Evolutionary conservation across 2,888 invertebrate genomes (phyloP), one percentile per base, ranked within the genome.

Genomic region (Drosophila pegasa): DNA sequence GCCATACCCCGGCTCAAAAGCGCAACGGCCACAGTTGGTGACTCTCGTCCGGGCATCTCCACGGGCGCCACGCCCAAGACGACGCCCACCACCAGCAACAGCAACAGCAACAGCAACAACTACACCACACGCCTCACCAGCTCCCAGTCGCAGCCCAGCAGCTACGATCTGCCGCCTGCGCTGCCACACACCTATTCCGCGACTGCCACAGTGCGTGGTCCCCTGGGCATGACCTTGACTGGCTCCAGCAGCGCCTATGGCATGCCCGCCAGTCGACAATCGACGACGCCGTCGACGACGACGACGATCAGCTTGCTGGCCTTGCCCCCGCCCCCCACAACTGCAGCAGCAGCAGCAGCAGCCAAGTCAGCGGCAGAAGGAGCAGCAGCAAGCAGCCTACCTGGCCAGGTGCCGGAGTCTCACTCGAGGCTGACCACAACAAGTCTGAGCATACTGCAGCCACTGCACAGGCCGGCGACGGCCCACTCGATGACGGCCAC

Each of bases 161-260:
- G 71, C 77, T 81, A 90, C 63, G 90, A 91, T 78, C 87, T 91
- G 70, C 91, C 90, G 50, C 78, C 88, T 58, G 78, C 88, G 60
- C 87, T 81, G 74, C 91, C 91, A 43, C 91, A 91, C 71, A 90
- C 89, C 54, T 91, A 90, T 37, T 86, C 85, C 47, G 89, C 89
- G 5, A 50, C 78, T 25, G 77, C 86, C 14, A 87, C 89, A 14
- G 76, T 90, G 20, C 88, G 91, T 47, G 89, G 90, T 29, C 89
- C 90, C 0, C 72, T 90, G 35, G 90, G 88, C 56, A 91, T 91
- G 88, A 75, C 89, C 22, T 51, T 89, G n/a, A 79, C 79, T 25
- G 83, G 85, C 1, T 84, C 90, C 56, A 81, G 74, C 20, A 87
- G 85, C n/a, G 75, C 71, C 3, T 89, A 89, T 31, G 64, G 83